Conservation (phyloP, 2,797 vertebrate genomes). For the Clarias platycephalus region DNA sequence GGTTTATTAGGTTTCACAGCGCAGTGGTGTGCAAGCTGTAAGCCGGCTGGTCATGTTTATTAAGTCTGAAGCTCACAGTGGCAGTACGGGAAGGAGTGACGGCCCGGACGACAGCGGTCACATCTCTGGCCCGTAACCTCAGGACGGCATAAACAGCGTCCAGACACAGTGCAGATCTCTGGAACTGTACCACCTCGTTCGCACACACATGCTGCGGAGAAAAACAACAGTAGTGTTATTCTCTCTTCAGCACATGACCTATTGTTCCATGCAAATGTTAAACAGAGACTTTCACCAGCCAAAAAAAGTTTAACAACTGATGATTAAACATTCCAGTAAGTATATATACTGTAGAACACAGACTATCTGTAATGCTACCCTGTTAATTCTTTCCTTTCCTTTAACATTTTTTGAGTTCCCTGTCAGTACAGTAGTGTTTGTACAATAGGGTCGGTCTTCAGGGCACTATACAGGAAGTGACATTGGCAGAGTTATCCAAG, state of each 20-base stretch:
- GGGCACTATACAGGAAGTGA: constrained; percentile 11
- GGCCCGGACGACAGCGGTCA: constrained; percentile 76
- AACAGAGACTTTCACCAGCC: neutral
- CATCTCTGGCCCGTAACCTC: constrained; percentile 76
- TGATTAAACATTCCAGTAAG: neutral
- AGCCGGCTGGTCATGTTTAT: neutral
- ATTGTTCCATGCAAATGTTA: neutral
- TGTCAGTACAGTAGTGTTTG: neutral
- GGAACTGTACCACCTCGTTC: constrained; percentile 56
- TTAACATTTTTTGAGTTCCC: neutral
- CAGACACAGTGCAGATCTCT: constrained; percentile 71
- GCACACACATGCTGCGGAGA: constrained; percentile 31
- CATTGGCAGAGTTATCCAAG: constrained; percentile 12
- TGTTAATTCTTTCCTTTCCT: neutral
- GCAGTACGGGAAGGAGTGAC: constrained; percentile 82
- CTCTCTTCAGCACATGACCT: neutral
- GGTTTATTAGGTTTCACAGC: neutral
- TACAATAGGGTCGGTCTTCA: neutral
- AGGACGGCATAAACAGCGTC: constrained; percentile 80
- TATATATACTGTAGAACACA: neutral
- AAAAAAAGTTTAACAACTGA: too few species aligned
- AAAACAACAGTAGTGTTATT: neutral
- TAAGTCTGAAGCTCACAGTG: constrained; percentile 70
- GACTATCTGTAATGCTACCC: neutral
- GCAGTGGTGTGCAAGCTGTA: neutral